A percentile compares a stretch with the other conserved stretches of the same genome.
These are phyloP conservation scores for Halcyon chelicuti DNA, from an alignment of 2,797 vertebrate species.

Conservation along the genomic window DNA sequence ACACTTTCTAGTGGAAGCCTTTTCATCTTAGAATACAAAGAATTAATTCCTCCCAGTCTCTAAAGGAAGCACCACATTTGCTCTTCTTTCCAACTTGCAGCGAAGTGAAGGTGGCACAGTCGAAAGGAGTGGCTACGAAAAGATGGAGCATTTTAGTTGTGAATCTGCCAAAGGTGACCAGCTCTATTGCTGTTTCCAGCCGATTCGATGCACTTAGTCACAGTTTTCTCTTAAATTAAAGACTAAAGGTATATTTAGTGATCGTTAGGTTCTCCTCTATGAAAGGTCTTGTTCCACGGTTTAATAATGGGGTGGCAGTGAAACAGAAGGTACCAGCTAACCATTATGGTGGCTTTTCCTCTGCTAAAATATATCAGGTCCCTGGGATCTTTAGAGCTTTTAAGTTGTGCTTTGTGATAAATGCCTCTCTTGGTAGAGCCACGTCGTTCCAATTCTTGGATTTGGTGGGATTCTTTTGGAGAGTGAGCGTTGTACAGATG, in stretches of 20 bases:
- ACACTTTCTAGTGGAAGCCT: background rate
- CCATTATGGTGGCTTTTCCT: slow-evolving; percentile 15
- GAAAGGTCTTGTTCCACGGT: slow-evolving; percentile 2
- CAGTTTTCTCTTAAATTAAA: slow-evolving; percentile 55
- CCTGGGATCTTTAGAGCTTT: background rate
- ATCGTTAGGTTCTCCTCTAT: slow-evolving; percentile 21
- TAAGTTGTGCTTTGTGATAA: slow-evolving; percentile 20
- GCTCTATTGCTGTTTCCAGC: slow-evolving; percentile 68
- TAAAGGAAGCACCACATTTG: slow-evolving; percentile 28
- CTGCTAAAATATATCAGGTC: background rate
- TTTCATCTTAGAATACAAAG: background rate
- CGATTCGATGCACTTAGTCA: slow-evolving; percentile 51
- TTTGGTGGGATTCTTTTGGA: background rate
- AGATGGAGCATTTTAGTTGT: slow-evolving; percentile 40
- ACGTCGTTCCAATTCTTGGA: background rate
- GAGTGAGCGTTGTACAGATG: background rate
- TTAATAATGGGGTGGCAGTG: slow-evolving; percentile 4
- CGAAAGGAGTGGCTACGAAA: slow-evolving; percentile 54
- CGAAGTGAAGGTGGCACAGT: slow-evolving; percentile 49
- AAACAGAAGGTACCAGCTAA: background rate
- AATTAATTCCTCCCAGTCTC: background rate
- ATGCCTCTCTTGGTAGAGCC: background rate
- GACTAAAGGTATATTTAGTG: slow-evolving; percentile 59
- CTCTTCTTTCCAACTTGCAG: slow-evolving; percentile 50
- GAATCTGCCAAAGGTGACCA: slow-evolving; percentile 65